Conservation (phyloP, 2,888 invertebrate species). For the Drosophila villosipedis region DNA sequence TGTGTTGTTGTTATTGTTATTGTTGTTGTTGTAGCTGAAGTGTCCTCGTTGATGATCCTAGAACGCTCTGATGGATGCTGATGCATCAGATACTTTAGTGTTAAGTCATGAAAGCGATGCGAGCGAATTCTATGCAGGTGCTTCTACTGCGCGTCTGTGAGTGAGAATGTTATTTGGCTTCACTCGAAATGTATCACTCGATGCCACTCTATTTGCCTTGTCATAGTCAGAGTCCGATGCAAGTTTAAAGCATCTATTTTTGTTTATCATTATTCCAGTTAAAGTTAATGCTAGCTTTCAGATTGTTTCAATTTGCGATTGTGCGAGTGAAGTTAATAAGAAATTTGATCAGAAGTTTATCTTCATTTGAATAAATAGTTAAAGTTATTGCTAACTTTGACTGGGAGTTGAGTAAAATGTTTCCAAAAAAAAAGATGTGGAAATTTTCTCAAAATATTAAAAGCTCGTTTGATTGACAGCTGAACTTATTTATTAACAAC, state of each 20-base stretch:
- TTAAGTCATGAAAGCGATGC: constrained; percentile 49
- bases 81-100: constrained; percentile 59
- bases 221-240: constrained; percentile 22
- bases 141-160: constrained; percentile 6
- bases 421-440: neutral
- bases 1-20: constrained; percentile 14
- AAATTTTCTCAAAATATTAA: neutral
- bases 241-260: constrained; percentile 1
- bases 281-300: neutral
- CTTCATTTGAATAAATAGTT: neutral
- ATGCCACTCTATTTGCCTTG: constrained; percentile 22
- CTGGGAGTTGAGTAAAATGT: neutral
- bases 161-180: neutral
- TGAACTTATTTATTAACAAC: neutral
- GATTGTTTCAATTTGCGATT: neutral
- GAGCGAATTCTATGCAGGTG: constrained; percentile 23
- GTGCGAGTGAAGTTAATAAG: neutral
- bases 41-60: constrained; percentile 56
- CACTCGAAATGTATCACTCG: constrained; percentile 10
- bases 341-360: neutral
- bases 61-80: constrained; percentile 59
- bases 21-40: constrained; percentile 32
- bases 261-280: neutral
- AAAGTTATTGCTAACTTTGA: neutral
- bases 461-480: neutral